phyloP scores from a whole-genome alignment of 2,888 invertebrate species.

The Plebejus anna region DNA sequence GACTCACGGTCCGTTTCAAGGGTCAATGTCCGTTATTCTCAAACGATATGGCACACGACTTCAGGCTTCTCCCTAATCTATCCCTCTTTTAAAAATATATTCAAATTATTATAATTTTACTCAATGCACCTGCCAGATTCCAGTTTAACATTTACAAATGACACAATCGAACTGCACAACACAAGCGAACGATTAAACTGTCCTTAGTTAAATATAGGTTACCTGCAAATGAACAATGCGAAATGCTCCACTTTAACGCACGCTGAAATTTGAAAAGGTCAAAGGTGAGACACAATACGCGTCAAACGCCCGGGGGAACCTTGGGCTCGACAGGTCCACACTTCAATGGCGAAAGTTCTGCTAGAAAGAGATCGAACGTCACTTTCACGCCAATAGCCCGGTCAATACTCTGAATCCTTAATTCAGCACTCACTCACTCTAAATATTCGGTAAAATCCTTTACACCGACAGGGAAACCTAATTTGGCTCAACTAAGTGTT shows the following conservation, averaged over 20 bases:
- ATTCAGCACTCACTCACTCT: too few relatives aligned
- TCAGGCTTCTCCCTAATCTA: too few relatives aligned
- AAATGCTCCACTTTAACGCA: slow-evolving; percentile 9
- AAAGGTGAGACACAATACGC: slow-evolving; percentile 24
- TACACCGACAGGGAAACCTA: not conserved
- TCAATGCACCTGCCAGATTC: not conserved
- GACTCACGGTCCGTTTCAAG: too few relatives aligned
- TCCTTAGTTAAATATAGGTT: slow-evolving; percentile 15
- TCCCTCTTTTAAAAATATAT: too few relatives aligned
- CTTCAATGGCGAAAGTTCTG: not conserved
- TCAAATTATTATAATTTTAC: not conserved
- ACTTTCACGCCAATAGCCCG: not conserved
- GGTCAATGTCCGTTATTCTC: too few relatives aligned
- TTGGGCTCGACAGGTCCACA: slow-evolving; percentile 7
- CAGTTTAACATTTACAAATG: not conserved
- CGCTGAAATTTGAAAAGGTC: slow-evolving; percentile 11
- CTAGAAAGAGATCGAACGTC: slow-evolving; percentile 11
- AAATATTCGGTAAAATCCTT: not conserved
- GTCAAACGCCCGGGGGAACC: slow-evolving; percentile 15
- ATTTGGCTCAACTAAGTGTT: not conserved
- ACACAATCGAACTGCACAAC: not conserved
- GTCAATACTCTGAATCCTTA: not conserved
- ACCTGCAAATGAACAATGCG: not conserved
- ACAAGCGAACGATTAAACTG: slow-evolving; percentile 15
- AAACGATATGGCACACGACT: too few relatives aligned